Evolutionary conservation across 2,797 vertebrate species (phyloP), one percentile per base, ranked within the genome.

Genomic region (Ctenosaura bakeri): DNA sequence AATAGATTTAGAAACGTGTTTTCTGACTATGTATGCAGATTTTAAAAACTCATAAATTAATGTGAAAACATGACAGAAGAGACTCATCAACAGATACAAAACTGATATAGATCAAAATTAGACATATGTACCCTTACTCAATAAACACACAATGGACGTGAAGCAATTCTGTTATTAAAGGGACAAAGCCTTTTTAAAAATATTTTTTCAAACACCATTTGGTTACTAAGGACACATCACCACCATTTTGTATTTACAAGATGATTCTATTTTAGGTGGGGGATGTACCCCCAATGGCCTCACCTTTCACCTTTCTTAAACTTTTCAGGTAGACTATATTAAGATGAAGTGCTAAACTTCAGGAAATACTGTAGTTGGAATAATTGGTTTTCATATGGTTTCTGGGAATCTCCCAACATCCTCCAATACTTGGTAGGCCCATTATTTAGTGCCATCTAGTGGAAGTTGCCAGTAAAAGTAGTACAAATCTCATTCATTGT

Each of bases 391-490:
- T 69, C 18, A 71, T 52, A 38, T 59, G 74, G 50, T 89, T 89
- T 46, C 54, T 74, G 46, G 69, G 38, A 52, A 18, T 16, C 26
- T 29, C 56, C 66, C 54, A 4, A 16, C 73, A 26, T 29, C 74
- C 20, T 26, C n/a, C 46, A 52, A 35, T 26, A 81, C 50, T 26
- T 88, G 56, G 50, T 82, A 50, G 32, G 29, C 82, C 92, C 78
- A 91, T 92, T 66, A 94, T 86, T 90, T 91, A 94, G 96, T 96
- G 79, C 97, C 97, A 96, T 94, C 97, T 97, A 96, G 97, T 35
- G 97, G 94, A 79, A 29, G 14, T 24, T 78, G 50, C 35, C 59
- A 78, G 22, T 46, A 59, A 13, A 73, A 50, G 5, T 85, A 54
- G n/a, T 54, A n/a, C 35, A 62, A 90, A 42, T 22, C 9, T 66